Evolutionary conservation across 2,888 invertebrate genomes (phyloP).

Genomic region (Dasypogon diadema): DNA sequence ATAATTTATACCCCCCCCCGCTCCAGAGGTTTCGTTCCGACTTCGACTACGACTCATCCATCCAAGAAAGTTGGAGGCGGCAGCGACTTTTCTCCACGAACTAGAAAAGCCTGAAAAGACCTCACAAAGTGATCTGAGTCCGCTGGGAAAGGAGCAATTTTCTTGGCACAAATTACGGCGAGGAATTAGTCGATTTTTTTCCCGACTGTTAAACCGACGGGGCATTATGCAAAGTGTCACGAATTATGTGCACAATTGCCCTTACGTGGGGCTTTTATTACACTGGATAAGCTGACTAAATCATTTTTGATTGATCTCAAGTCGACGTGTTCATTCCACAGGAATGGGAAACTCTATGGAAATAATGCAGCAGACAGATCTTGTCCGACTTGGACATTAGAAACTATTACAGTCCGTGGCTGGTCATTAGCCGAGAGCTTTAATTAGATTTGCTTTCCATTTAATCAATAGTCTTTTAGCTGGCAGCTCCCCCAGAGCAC

Average conservation of each 20-base stretch:
- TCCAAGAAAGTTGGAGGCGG: conserved; percentile 15
- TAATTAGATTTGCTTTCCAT: conserved; percentile 17
- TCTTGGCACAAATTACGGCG: conserved; percentile 44
- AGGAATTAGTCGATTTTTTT: conserved; percentile 22
- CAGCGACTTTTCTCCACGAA: conserved; percentile 8
- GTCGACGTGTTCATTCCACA: conserved; percentile 1
- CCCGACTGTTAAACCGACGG: neutral
- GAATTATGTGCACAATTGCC: conserved; percentile 40
- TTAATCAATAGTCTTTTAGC: neutral
- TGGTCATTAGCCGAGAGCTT: conserved; percentile 9
- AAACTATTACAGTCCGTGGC: conserved; percentile 32
- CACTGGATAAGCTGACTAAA: neutral
- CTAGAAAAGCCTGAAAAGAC: conserved; percentile 21
- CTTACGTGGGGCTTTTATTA: conserved; percentile 26
- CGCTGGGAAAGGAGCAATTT: conserved; percentile 34
- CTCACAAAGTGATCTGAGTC: conserved; percentile 28
- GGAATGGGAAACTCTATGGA: neutral
- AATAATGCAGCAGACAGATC: conserved; percentile 18
- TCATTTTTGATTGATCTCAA: conserved; percentile 39
- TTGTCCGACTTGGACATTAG: too few species aligned
- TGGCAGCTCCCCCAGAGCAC: neutral
- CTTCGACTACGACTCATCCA: neutral
- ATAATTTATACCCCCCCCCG: conserved; percentile 20
- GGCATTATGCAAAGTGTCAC: conserved; percentile 45
- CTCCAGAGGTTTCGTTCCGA: neutral